Base-by-base conservation (phyloP, 2,888 invertebrate species). In the Chrysotoxum bicinctum region DNA sequence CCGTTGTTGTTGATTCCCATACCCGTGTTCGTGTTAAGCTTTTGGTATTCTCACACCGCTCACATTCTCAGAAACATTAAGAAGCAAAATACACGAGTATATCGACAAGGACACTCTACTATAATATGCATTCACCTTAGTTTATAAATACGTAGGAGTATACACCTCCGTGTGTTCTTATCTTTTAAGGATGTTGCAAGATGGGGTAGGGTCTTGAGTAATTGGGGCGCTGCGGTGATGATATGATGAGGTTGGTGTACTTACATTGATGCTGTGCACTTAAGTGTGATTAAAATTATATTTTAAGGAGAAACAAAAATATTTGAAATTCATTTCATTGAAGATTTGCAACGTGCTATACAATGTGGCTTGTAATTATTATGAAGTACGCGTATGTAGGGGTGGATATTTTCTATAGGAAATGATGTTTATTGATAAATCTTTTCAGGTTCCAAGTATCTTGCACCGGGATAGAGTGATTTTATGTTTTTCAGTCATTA, bases 271-370 rank as follows among this genome's bases (percentile, higher is more conserved):
- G 56, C 43, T 35, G 60, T 77, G 76, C 70, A 81, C 81, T 81
- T 81, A 81, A 58, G 76, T 48, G 60, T 77, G 76, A 81, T 81
- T 81, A 81, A 81, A 81, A 43, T 76, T 72, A 58, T 62, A 70
- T 76, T 81, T 76, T 66, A 50, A 48, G 52, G 62, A 35, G 54
- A 19, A 43, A 69, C 12, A 37, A 68, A 68, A 68, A 52, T 52
- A 68, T 69, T 75, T 69, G 32, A 37, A 43, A 54, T 79, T 50
- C 32, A 58, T 58, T 68, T 50, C 23, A 32, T 40, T 66, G 30
- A 21, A 58, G 52, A 43, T 62, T 64, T 37, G 8, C 23, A 50
- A 14, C 23, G 14, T 8, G 23, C 12, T 50, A n/a, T 50, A 23
- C 26, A 50, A 1, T 50, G 48, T 8, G 23, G 50, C 10, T 50